phyloP scores from a whole-genome alignment of 2,888 invertebrate genomes.

The Mimachlamys varia region DNA sequence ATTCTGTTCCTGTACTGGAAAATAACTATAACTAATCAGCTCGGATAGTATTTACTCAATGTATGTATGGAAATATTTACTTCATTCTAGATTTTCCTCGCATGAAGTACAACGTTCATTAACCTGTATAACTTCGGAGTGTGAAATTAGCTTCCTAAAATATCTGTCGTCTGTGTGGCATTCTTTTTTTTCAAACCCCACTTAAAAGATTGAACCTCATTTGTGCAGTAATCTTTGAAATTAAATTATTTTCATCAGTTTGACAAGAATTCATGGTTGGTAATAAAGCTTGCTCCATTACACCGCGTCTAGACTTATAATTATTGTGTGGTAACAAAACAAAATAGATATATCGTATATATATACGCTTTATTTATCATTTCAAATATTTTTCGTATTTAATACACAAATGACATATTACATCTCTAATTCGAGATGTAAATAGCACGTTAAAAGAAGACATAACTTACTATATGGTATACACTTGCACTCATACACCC shows the following conservation, averaged over 20 bases:
- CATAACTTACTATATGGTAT: background rate
- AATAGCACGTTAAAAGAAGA: background rate
- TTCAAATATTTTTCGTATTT: slow-evolving; percentile 25
- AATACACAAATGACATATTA: slow-evolving; percentile 19
- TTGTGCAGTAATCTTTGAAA: background rate
- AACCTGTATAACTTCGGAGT: background rate
- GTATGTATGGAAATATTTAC: background rate
- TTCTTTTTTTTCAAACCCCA: background rate
- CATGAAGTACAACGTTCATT: too few relatives aligned
- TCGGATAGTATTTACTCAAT: too few relatives aligned
- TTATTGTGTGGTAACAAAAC: background rate
- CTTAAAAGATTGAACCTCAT: slow-evolving; percentile 2
- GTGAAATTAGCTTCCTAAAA: background rate
- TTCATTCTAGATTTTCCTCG: too few relatives aligned
- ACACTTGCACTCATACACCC: background rate
- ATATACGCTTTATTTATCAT: slow-evolving; percentile 13
- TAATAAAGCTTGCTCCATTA: background rate
- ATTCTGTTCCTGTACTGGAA: too few relatives aligned
- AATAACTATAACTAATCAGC: too few relatives aligned
- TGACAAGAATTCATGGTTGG: background rate
- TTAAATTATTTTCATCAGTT: background rate
- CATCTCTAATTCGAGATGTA: background rate
- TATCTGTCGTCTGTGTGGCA: background rate
- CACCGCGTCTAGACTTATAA: background rate
- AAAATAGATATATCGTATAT: background rate